phyloP scores from a whole-genome alignment of 2,888 invertebrate genomes.

The Cristatella mucedo region DNA sequence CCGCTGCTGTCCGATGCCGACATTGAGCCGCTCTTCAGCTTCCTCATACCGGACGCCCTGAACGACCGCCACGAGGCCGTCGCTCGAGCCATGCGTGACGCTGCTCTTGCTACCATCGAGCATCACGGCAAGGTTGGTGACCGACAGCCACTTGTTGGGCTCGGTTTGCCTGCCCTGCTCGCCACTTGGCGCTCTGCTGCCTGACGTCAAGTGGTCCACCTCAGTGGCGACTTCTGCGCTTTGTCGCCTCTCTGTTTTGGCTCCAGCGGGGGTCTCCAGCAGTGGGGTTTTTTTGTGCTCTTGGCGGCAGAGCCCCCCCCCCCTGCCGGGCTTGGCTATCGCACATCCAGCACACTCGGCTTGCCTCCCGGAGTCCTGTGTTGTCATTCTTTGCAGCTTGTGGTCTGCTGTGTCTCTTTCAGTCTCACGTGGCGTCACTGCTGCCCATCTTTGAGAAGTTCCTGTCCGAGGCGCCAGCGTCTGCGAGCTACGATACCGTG shows the following conservation, averaged over 20 bases:
- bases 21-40: slow-evolving; percentile 44
- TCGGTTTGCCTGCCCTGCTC: neutral
- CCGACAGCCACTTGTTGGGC: too few species aligned
- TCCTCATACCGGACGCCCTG: slow-evolving; percentile 59
- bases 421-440: slow-evolving; percentile 49
- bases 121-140: slow-evolving; percentile 67
- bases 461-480: slow-evolving; percentile 77
- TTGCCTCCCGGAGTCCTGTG: too few species aligned
- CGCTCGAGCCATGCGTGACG: slow-evolving; percentile 74
- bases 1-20: slow-evolving; percentile 52
- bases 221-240: too few species aligned
- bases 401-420: slow-evolving; percentile 13
- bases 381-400: too few species aligned
- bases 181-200: neutral
- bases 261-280: too few species aligned
- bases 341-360: too few species aligned
- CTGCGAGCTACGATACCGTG: slow-evolving; percentile 72
- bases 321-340: too few species aligned
- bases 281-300: too few species aligned
- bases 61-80: slow-evolving; percentile 68
- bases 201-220: too few species aligned
- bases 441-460: slow-evolving; percentile 83
- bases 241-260: too few species aligned
- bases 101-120: slow-evolving; percentile 78
- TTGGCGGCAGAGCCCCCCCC: too few species aligned